Percentiles rank a stretch among this genome's conserved stretches.
These are phyloP conservation scores for Ectropis grisescens DNA, from an alignment of 1,140 invertebrate species.

Conservation along the genomic window DNA sequence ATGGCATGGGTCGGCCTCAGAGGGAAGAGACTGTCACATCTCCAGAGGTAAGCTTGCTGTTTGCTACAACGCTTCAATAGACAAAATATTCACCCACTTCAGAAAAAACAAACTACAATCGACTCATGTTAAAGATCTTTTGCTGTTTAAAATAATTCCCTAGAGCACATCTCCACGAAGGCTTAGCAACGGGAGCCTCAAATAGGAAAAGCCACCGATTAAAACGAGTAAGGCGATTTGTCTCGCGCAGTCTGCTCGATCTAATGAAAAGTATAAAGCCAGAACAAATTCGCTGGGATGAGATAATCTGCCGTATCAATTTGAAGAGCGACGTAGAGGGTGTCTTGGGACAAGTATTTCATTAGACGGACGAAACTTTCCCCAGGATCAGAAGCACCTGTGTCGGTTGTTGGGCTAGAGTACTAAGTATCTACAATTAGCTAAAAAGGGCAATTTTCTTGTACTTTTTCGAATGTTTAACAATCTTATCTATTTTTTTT, in stretches of 20 bases:
- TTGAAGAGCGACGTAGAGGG: constrained; percentile 33
- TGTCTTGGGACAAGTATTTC: constrained; percentile 52
- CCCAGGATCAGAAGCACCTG: constrained; percentile 47
- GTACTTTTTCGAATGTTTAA: no score
- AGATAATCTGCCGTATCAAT: constrained; percentile 57
- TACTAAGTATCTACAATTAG: no score
- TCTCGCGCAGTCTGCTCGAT: constrained; percentile 25
- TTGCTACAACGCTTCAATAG: no score
- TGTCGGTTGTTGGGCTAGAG: no score
- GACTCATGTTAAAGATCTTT: no score
- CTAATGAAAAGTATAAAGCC: constrained; percentile 52
- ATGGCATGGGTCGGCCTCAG: constrained; percentile 29
- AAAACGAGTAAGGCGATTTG: constrained; percentile 23
- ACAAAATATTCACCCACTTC: no score
- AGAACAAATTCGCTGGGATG: constrained; percentile 30
- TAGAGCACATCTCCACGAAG: constrained; percentile 16
- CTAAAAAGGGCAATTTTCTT: no score
- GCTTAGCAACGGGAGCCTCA: constrained; percentile 3
- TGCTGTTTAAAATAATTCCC: no score
- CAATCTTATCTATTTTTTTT: no score
- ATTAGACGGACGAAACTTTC: constrained; percentile 42
- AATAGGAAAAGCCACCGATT: constrained; percentile 6
- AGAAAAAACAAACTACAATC: no score
- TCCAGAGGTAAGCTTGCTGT: no score
- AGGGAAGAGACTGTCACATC: no score